Percentiles rank a stretch among this genome's conserved stretches.
Evolutionary conservation across 2,113 vertebrate species (phyloP).

Genomic region (Salvelinus sp.): DNA sequence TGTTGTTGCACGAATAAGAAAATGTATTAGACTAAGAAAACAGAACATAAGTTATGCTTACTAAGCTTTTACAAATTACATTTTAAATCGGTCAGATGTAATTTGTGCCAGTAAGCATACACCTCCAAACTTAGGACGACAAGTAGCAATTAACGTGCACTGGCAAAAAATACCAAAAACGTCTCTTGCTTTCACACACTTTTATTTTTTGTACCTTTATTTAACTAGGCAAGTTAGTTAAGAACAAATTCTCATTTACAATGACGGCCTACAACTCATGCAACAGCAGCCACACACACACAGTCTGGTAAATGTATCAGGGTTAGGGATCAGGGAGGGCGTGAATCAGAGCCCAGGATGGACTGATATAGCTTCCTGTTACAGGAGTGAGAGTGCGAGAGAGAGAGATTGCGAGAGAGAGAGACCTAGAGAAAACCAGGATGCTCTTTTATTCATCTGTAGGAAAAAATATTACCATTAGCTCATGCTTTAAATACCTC

Average conservation of each 20-base stretch:
- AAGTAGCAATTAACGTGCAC: not conserved
- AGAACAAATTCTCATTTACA: too few relatives aligned
- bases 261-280: too few relatives aligned
- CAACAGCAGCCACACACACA: slow-evolving; percentile 6
- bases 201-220: too few relatives aligned
- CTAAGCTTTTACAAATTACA: too few relatives aligned
- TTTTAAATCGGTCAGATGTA: too few relatives aligned
- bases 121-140: not conserved
- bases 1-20: not conserved
- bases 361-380: slow-evolving; percentile 40
- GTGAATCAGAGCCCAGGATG: slow-evolving; percentile 28
- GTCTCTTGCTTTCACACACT: not conserved
- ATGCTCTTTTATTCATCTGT: slow-evolving; percentile 41
- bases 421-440: slow-evolving; percentile 1
- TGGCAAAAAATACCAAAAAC: not conserved
- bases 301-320: slow-evolving; percentile 50
- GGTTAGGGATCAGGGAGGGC: slow-evolving; percentile 2
- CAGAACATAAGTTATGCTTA: too few relatives aligned
- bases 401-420: not conserved
- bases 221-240: too few relatives aligned
- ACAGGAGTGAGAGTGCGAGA: not conserved
- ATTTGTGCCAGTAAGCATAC: too few relatives aligned
- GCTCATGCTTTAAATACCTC: slow-evolving; percentile 26
- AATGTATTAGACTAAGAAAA: not conserved
- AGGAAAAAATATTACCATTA: slow-evolving; percentile 36